Percentiles rank a stretch among this genome's conserved stretches.
These are phyloP conservation scores for Crocuta crocuta DNA, from an alignment of 2,113 vertebrate species.

Conservation along the genomic window DNA sequence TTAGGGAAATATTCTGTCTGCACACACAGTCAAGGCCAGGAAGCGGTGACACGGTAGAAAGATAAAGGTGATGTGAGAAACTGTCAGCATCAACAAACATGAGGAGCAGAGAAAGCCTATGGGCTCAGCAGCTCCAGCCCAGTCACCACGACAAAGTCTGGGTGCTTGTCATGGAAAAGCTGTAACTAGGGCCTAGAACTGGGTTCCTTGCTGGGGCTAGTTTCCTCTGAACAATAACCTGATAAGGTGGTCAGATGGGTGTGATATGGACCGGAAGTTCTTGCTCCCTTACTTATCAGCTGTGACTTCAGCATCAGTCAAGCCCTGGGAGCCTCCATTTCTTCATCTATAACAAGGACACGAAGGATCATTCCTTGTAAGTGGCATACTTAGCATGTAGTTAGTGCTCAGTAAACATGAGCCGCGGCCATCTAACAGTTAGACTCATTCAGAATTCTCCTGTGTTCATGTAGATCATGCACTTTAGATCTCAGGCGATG, in stretches of 20 bases:
- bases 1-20: not conserved
- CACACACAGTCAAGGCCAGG: not conserved
- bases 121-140: not conserved
- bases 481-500: not conserved
- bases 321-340: not conserved
- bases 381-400: not conserved
- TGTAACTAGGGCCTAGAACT: not conserved
- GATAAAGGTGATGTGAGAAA: not conserved
- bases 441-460: not conserved
- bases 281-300: not conserved
- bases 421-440: not conserved
- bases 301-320: not conserved
- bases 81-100: not conserved
- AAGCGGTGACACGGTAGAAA: not conserved
- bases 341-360: not conserved
- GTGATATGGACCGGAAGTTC: not conserved
- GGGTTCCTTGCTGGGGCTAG: not conserved
- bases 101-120: not conserved
- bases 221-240: not conserved
- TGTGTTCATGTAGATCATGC: not conserved
- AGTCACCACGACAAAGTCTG: too few species aligned
- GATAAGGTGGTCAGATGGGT: not conserved
- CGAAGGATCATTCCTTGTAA: not conserved
- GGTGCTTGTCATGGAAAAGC: not conserved
- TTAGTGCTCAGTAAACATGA: not conserved